Percentiles rank a stretch among this genome's conserved stretches.
Evolutionary conservation across 2,113 vertebrate species (phyloP).

Genomic region (Agapornis roseicollis): DNA sequence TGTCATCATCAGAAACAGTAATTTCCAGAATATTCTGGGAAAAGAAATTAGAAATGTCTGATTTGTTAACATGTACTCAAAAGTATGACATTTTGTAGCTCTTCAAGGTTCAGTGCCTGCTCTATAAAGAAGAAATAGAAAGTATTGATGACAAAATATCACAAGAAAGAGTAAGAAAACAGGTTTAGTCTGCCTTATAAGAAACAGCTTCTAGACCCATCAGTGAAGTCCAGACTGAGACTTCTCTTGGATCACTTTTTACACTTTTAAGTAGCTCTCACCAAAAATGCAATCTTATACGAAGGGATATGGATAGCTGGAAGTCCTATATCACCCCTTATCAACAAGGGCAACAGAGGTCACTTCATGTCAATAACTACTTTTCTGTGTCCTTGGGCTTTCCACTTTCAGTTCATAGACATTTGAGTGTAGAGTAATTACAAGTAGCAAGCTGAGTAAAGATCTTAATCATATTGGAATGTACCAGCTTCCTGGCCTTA

Average conservation of each 20-base stretch:
- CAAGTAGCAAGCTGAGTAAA: neutral
- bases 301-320: neutral
- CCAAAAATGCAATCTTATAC: neutral
- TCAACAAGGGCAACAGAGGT: neutral
- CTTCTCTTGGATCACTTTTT: neutral
- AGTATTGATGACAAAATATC: neutral
- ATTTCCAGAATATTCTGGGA: constrained; percentile 77
- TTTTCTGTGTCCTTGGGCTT: neutral
- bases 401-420: neutral
- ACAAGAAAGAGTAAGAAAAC: neutral
- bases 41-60: neutral
- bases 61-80: neutral
- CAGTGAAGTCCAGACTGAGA: neutral
- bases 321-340: neutral
- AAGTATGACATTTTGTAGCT: neutral
- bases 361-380: neutral
- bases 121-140: neutral
- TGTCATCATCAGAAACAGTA: constrained; percentile 72
- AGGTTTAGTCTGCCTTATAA: neutral
- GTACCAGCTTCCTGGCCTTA: neutral
- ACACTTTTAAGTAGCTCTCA: neutral
- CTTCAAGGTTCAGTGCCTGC: neutral
- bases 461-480: neutral
- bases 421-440: neutral
- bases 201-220: neutral